Evolutionary conservation across 1,140 invertebrate species (phyloP), one percentile per base, ranked within the genome.

Genomic region (Hypothenemus hampei): DNA sequence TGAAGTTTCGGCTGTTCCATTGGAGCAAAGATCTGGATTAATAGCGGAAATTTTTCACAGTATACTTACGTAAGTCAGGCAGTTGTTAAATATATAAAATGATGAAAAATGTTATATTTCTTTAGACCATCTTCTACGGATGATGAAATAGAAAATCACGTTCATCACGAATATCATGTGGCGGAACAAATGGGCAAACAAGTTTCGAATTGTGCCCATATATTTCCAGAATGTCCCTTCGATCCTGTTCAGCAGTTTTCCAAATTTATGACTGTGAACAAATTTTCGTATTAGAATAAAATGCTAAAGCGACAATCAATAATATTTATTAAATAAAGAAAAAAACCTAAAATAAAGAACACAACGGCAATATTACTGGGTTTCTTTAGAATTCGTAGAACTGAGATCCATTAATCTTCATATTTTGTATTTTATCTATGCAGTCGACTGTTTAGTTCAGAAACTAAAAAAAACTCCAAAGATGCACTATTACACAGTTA

Each of bases 111-210:
- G n/a, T n/a, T n/a, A n/a, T n/a, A 37, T 3, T 45, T 60, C 65
- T 61, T 51, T 44, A 83, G 81, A 7, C 85, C 85, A 24, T 86
- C 84, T 4, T 75, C 77, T 2, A 85, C 80, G 15, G 72, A 70
- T 33, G 82, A 85, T 57, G 68, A 69, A 33, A 61, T 82, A n/a
- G 78, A 81, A 13, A 72, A 80, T 33, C 77, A 82, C 64, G 71
- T 74, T 1, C 81, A 87, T 67, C 81, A 82, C 58, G 83, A 85
- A 58, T 87, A 85, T 68, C 79, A 79, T 46, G 78, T 80, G 11
- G 82, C 85, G 0, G 83, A 86, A 69, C 69, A 77, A 56, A 65
- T 85, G 10, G 84, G 83, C 0, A 68, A 61, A 47, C 72, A 73
- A 31, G 69, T 72, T 1, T 73, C 70, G 2, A 73, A 75, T 57